Base-by-base conservation (phyloP, 2,888 invertebrate species). In the Metellina segmentata region DNA sequence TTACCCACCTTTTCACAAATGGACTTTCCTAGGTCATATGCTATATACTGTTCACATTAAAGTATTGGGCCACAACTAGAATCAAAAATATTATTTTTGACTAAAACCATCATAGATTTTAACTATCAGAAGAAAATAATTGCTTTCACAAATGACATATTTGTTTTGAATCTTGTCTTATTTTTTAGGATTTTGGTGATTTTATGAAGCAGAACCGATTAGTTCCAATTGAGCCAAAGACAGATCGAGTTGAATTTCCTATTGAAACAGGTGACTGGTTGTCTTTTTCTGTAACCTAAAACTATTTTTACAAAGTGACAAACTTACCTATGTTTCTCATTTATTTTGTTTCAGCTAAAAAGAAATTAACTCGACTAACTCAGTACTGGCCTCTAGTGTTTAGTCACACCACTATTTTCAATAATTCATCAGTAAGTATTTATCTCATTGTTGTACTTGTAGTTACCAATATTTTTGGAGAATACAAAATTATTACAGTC, bases 381-480 rank as follows among this genome's bases (percentile, higher is more conserved):
- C 97, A 97, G 87, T 98, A 98, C 95, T 96, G 96, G 96, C 96
- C 96, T 0, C 94, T 98, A 93, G 98, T 98, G 0, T 97, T 98
- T 93, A 97, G 97, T 48, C 97, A 97, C 6, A 98, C 98, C 0
- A 96, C 98, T 53, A 97, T 98, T 94, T 98, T 97, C 94, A 98
- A 98, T 94, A 95, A 85, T 75, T n/a, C 85, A 48, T 53, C 85
- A 11, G 85, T 85, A 85, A 85, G 85, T 85, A 34, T 34, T 34
- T 34, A 34, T 1, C 4, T 34, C 34, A 4, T 34, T 34, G 34
- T 34, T 4, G 4, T 34, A 34, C 34, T 34, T 2, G 34, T 4
- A 34, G 34, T 34, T 1, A 34, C 34, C 34, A 34, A 34, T 34
- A 34, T 34, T 4, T 34, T 34, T 34, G 34, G 34, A 2, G 34